Evolutionary conservation across 2,888 invertebrate species (phyloP).

Genomic region (Flabesymbios commensalis): DNA sequence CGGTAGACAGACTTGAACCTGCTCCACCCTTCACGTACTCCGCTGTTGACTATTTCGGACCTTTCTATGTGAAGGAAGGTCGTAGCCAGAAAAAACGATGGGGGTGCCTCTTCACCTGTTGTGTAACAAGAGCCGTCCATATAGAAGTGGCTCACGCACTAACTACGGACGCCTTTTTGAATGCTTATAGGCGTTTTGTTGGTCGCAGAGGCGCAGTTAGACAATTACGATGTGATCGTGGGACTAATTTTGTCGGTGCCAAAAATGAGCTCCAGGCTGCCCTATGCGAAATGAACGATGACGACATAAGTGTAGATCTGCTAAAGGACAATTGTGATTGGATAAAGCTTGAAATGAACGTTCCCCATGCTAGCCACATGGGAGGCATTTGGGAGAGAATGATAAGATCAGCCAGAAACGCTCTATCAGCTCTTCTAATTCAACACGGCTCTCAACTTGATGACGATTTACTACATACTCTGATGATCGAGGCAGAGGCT

Average conservation of each 20-base stretch:
- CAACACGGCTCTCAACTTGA: background rate
- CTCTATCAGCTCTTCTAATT: background rate
- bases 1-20: conserved; percentile 41
- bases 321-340: background rate
- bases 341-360: background rate
- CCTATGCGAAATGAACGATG: background rate
- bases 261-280: conserved; percentile 15
- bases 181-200: conserved; percentile 29
- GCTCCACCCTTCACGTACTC: conserved; percentile 40
- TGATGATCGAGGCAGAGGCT: background rate
- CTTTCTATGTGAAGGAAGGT: conserved; percentile 41
- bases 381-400: conserved; percentile 6
- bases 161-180: conserved; percentile 35
- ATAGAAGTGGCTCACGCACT: conserved; percentile 38
- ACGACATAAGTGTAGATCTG: background rate
- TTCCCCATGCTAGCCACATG: background rate
- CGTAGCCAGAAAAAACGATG: conserved; percentile 42
- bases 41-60: conserved; percentile 54
- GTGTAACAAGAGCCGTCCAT: conserved; percentile 46
- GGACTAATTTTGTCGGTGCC: conserved; percentile 34
- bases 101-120: conserved; percentile 49
- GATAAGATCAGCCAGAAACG: background rate
- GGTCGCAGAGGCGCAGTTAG: conserved; percentile 27
- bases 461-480: background rate
- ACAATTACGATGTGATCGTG: conserved; percentile 27